phyloP scores from a whole-genome alignment of 1,140 invertebrate genomes.

The Hylaeus volcanicus region DNA sequence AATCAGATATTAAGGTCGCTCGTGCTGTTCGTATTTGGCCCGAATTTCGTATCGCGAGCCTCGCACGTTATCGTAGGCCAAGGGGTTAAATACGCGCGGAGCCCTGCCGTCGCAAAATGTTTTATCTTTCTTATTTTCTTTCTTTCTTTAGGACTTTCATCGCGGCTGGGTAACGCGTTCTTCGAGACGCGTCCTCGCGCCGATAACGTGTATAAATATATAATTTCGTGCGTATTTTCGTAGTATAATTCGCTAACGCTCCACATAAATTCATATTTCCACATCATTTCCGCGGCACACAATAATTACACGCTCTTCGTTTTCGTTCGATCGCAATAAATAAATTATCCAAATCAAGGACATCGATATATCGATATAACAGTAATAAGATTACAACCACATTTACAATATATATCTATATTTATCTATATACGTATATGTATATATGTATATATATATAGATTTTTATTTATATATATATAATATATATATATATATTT shows the following conservation, averaged over 20 bases:
- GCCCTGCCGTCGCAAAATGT: conserved; percentile 45
- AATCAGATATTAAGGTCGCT: too few species aligned
- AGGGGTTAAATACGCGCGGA: conserved; percentile 56
- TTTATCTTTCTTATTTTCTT: neutral
- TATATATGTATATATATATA: conserved; percentile 48
- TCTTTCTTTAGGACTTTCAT: conserved; percentile 53
- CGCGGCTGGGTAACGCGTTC: conserved; percentile 39
- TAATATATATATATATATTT: conserved; percentile 61
- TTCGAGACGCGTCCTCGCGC: neutral
- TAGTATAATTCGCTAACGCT: conserved; percentile 67
- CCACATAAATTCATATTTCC: conserved; percentile 31
- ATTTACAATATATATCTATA: conserved; percentile 70
- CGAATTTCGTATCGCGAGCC: too few species aligned
- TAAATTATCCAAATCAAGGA: conserved; percentile 75
- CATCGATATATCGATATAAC: conserved; percentile 67
- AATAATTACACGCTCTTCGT: conserved; percentile 70
- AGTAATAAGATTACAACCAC: conserved; percentile 71
- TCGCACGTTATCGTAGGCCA: too few species aligned
- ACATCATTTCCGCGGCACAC: conserved; percentile 44
- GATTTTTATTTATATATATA: conserved; percentile 64
- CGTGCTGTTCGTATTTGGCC: too few species aligned
- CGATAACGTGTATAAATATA: conserved; percentile 61
- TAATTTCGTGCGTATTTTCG: conserved; percentile 67
- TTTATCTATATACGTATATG: conserved; percentile 55
- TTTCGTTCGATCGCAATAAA: conserved; percentile 72